phyloP scores from a whole-genome alignment of 2,113 vertebrate genomes.

The Istiophorus platypterus region DNA sequence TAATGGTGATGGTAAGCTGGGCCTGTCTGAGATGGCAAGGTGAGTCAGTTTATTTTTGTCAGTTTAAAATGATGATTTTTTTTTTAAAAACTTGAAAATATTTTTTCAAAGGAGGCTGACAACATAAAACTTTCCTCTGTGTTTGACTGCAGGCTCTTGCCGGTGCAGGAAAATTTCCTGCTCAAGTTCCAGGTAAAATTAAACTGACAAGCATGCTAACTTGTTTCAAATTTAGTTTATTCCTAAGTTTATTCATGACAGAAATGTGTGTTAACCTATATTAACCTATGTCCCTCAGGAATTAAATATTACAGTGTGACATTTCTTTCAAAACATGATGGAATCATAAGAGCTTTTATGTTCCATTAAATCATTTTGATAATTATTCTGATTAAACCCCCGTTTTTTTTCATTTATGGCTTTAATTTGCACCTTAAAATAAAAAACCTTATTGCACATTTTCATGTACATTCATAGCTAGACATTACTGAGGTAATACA shows the following conservation, averaged over 20 bases:
- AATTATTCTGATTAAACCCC: neutral
- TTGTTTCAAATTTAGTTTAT: neutral
- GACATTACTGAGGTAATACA: neutral
- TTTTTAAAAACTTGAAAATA: no score
- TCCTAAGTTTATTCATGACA: no score
- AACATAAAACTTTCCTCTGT: conserved; percentile 8
- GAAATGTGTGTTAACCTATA: conserved; percentile 7
- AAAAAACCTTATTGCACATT: neutral
- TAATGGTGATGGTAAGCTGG: conserved; percentile 94
- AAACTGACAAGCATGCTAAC: neutral
- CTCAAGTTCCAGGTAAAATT: conserved; percentile 92
- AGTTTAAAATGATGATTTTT: neutral
- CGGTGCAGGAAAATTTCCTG: conserved; percentile 95
- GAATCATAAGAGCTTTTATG: neutral
- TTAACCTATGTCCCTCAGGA: conserved; percentile 34
- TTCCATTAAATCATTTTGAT: neutral
- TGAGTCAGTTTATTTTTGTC: conserved; percentile 70
- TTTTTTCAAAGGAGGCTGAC: neutral
- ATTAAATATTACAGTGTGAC: neutral
- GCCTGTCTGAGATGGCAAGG: conserved; percentile 97
- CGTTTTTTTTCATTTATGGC: neutral
- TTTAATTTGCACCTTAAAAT: conserved; percentile 8
- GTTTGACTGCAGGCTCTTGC: conserved; percentile 87
- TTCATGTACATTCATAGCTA: neutral
- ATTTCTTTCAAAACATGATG: conserved; percentile 3